Conservation (phyloP, 1,140 invertebrate species). For the Metaphire vulgaris region DNA sequence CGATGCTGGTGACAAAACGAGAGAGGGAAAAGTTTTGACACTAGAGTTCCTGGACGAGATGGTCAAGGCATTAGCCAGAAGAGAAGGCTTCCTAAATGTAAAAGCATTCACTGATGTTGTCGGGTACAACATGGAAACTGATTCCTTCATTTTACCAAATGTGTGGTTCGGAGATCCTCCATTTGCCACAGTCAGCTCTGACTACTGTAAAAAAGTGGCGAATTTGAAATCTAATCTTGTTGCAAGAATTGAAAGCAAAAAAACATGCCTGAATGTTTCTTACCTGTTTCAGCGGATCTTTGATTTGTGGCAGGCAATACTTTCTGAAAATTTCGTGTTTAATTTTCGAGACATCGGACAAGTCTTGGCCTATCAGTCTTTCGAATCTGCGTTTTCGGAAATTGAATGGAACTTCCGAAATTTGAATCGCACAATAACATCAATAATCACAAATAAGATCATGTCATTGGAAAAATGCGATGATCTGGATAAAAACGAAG, state of each 20-base stretch:
- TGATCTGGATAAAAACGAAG: too few relatives aligned
- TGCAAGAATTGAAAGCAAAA: not conserved
- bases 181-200: not conserved
- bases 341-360: constrained; percentile 7
- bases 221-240: not conserved
- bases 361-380: too few relatives aligned
- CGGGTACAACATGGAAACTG: not conserved
- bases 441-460: too few relatives aligned
- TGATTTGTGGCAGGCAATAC: constrained; percentile 10
- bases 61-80: not conserved
- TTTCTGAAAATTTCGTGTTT: constrained; percentile 12
- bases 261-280: not conserved
- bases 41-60: constrained; percentile 2
- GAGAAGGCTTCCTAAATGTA: not conserved
- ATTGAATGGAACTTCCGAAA: too few relatives aligned
- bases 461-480: too few relatives aligned
- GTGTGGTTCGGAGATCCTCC: constrained; percentile 10
- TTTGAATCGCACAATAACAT: too few relatives aligned
- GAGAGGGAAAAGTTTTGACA: not conserved
- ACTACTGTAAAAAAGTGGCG: not conserved
- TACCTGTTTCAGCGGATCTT: not conserved
- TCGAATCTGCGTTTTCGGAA: too few relatives aligned
- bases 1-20: constrained; percentile 3
- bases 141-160: constrained; percentile 8
- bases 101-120: constrained; percentile 6